Evolutionary conservation across 2,113 vertebrate species (phyloP).

Genomic region (Apodemus speciosus): DNA sequence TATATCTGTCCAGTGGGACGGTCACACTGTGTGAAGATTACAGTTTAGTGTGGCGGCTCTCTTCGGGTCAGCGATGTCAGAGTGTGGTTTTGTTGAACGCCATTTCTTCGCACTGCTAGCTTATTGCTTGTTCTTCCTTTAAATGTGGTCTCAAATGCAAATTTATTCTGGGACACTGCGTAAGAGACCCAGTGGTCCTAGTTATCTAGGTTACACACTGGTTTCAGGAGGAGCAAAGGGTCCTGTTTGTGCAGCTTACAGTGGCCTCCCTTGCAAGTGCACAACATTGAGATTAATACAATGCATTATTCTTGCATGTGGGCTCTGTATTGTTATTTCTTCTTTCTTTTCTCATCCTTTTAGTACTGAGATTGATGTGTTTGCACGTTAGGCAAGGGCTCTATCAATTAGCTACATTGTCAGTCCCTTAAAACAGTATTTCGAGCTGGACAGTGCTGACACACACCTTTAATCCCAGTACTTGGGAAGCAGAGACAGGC

Average conservation of each 20-base stretch:
- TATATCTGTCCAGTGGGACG: neutral
- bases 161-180: neutral
- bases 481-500: neutral
- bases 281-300: neutral
- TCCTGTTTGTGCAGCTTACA: neutral
- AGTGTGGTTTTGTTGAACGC: slow-evolving; percentile 16
- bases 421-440: neutral
- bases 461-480: neutral
- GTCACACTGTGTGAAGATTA: neutral
- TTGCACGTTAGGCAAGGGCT: neutral
- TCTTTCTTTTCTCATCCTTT: neutral
- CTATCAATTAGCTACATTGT: neutral
- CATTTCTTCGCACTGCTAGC: slow-evolving; percentile 15
- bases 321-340: neutral
- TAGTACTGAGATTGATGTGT: no score
- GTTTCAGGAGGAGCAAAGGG: neutral
- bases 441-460: neutral
- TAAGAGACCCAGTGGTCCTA: neutral
- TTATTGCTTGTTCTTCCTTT: slow-evolving; percentile 33
- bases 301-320: neutral
- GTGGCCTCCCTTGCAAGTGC: neutral
- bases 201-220: neutral
- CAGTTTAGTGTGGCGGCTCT: neutral
- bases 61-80: neutral
- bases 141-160: slow-evolving; percentile 42